A percentile compares a stretch with the other conserved stretches of the same genome.
phyloP scores from a whole-genome alignment of 2,113 vertebrate species.

The Albula goreensis region DNA sequence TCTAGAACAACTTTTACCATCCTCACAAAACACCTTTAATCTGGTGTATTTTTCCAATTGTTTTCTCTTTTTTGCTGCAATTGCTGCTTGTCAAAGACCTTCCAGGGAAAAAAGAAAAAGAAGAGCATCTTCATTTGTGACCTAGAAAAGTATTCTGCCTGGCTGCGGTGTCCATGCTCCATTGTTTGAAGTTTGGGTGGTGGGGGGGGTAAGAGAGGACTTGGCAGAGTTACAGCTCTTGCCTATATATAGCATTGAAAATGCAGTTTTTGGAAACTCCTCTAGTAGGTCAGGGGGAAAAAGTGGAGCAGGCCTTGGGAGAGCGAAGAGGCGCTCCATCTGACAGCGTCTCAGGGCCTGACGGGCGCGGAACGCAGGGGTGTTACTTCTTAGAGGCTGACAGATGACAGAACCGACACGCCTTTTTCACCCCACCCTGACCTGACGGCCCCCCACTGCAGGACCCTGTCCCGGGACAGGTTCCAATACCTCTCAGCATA shows the following conservation, averaged over 20 bases:
- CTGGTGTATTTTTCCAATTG: not conserved
- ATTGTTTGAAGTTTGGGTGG: not conserved
- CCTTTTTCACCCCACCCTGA: not conserved
- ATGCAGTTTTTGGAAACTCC: conserved; percentile 31
- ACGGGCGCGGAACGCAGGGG: not conserved
- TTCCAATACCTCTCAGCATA: not conserved
- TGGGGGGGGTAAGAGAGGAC: not conserved
- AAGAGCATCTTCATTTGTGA: not conserved
- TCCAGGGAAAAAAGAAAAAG: not conserved
- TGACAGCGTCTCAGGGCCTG: not conserved
- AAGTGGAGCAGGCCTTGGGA: conserved; percentile 13
- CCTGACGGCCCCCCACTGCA: not conserved
- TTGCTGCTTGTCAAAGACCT: not conserved
- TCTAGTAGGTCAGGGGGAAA: conserved; percentile 22
- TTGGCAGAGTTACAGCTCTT: conserved; percentile 18
- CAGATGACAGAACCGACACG: not conserved
- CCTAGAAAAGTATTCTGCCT: conserved; percentile 9
- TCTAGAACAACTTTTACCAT: not conserved
- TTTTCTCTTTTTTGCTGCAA: not conserved
- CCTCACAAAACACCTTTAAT: not conserved
- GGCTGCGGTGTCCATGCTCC: not conserved
- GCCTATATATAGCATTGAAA: conserved; percentile 25
- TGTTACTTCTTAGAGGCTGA: not conserved
- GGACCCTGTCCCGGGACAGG: not conserved
- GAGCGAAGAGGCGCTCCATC: not conserved